A percentile compares a stretch with the other conserved stretches of the same genome.
Evolutionary conservation across 2,113 vertebrate species (phyloP).

Genomic region (Athene cunicularia): DNA sequence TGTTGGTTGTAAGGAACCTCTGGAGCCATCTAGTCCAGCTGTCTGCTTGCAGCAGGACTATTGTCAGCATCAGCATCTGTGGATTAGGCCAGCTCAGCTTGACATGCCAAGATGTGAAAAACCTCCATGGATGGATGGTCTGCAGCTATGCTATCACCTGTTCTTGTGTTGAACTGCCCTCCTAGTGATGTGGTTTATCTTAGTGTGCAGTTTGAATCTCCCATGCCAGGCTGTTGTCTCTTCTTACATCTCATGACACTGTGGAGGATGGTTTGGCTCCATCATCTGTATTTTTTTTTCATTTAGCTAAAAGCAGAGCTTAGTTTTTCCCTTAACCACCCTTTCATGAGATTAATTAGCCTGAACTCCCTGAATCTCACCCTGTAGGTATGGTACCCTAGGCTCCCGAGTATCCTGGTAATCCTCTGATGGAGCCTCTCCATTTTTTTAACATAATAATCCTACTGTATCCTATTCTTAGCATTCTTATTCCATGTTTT

Average conservation of each 20-base stretch:
- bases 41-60: background rate
- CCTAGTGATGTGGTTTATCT: background rate
- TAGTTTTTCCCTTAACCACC: background rate
- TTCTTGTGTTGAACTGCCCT: background rate
- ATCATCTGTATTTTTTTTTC: background rate
- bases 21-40: background rate
- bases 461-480: background rate
- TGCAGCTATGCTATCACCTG: background rate
- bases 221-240: background rate
- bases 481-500: background rate
- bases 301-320: background rate
- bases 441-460: background rate
- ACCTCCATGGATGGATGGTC: background rate
- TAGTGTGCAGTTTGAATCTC: background rate
- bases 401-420: background rate
- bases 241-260: background rate
- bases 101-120: background rate
- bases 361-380: background rate
- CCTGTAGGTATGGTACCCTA: background rate
- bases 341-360: background rate
- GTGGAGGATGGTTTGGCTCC: background rate
- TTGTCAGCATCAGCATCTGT: background rate
- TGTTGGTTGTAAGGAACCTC: background rate
- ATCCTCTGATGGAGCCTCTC: background rate
- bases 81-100: background rate